Conservation (phyloP, 64 coral and sea anemone genomes). For the Pachyseris speciosa region DNA sequence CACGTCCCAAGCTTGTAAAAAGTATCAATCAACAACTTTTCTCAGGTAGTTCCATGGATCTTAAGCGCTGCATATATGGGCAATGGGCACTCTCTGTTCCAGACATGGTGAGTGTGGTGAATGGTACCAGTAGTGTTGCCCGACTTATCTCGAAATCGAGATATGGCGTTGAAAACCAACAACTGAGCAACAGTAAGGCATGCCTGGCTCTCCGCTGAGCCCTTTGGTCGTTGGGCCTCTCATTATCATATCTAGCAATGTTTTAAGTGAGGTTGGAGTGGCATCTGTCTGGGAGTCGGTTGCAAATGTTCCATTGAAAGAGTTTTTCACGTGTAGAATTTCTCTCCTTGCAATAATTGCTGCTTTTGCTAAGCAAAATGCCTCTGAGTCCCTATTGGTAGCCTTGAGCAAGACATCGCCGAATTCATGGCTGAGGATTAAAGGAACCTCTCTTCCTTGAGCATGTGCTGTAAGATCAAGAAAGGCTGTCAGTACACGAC, state of each 20-base stretch:
- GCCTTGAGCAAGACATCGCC: conserved; percentile 35
- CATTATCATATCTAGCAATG: background rate
- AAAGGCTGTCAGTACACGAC: conserved; percentile 48
- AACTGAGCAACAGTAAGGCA: conserved; percentile 62
- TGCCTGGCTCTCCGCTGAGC: conserved; percentile 32
- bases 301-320: conserved; percentile 30
- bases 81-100: conserved; percentile 41
- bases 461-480: conserved; percentile 44
- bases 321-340: background rate
- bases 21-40: conserved; percentile 41
- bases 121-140: conserved; percentile 10
- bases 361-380: conserved; percentile 29
- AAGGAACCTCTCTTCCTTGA: conserved; percentile 21
- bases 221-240: background rate
- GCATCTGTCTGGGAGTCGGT: background rate
- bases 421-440: conserved; percentile 46
- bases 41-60: conserved; percentile 68
- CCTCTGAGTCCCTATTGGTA: conserved; percentile 15
- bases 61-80: conserved; percentile 64
- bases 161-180: conserved; percentile 62
- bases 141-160: no score
- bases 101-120: conserved; percentile 17
- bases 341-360: conserved; percentile 54
- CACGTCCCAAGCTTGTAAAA: conserved; percentile 57
- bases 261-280: background rate